Conservation (phyloP, 2,797 vertebrate species). For the Salmo trutta region DNA sequence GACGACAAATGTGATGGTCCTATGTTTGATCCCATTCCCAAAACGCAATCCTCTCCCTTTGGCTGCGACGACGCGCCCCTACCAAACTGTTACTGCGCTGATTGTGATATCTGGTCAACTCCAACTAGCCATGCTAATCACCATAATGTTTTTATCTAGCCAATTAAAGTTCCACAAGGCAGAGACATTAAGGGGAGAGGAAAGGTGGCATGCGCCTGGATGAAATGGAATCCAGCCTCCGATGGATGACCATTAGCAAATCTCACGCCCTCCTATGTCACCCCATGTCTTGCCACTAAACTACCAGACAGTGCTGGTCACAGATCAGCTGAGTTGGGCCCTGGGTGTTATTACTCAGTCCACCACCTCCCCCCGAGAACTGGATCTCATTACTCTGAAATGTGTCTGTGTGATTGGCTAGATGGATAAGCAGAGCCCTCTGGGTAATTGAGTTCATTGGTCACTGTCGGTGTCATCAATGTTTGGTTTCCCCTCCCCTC, state of each 20-base stretch:
- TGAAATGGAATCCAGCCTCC: too few relatives aligned
- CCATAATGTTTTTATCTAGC: slow-evolving; percentile 6
- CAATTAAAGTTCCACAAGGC: not conserved
- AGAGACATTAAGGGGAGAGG: not conserved
- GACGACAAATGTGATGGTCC: too few relatives aligned
- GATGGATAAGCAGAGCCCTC: not conserved
- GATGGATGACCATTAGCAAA: too few relatives aligned
- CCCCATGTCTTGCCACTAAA: too few relatives aligned
- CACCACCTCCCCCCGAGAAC: not conserved
- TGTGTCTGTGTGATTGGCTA: not conserved
- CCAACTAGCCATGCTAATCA: too few relatives aligned
- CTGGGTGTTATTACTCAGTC: not conserved
- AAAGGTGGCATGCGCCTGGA: not conserved
- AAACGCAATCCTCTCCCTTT: too few relatives aligned
- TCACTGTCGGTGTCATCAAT: slow-evolving; percentile 22
- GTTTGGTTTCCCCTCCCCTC: slow-evolving; percentile 24
- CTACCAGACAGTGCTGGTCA: not conserved
- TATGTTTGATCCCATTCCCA: too few relatives aligned
- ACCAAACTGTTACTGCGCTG: too few relatives aligned
- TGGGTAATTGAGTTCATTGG: slow-evolving; percentile 51
- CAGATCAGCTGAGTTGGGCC: too few relatives aligned
- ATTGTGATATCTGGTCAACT: too few relatives aligned
- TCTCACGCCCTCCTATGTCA: too few relatives aligned
- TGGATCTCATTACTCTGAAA: not conserved
- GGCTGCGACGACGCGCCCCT: too few relatives aligned